These are phyloP conservation scores for Gopherus evgoodei DNA, from an alignment of 2,113 vertebrate genomes.

Conservation along the genomic window DNA sequence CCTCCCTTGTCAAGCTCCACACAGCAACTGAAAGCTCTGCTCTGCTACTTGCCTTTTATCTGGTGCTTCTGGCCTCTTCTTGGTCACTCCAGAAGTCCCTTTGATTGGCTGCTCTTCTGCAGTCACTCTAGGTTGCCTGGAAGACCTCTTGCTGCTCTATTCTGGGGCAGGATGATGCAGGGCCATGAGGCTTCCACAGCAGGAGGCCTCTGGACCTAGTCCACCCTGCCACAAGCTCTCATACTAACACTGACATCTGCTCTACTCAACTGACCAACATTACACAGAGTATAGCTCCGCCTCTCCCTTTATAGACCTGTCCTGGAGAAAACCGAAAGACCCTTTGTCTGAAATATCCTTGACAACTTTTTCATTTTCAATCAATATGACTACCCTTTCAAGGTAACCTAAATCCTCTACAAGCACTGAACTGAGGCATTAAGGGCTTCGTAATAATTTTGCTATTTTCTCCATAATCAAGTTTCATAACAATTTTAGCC, in stretches of 20 bases:
- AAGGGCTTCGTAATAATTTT: neutral
- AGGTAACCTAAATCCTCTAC: neutral
- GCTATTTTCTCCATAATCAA: conserved; percentile 14
- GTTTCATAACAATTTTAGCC: neutral
- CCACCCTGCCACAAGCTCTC: no score
- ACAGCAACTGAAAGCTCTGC: no score
- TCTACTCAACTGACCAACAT: neutral
- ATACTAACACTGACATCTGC: neutral
- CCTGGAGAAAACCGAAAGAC: neutral
- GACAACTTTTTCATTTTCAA: neutral
- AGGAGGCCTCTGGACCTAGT: no score
- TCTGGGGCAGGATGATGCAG: no score
- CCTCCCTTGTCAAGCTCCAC: no score
- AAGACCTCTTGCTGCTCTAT: no score
- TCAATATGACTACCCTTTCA: neutral
- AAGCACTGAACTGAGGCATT: neutral
- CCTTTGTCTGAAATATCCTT: neutral
- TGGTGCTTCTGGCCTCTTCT: no score
- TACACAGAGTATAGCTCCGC: neutral
- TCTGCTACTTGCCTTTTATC: no score
- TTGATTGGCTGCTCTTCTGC: no score
- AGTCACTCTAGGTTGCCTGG: no score
- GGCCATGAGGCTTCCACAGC: no score
- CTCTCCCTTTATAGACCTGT: neutral
- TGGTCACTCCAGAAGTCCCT: no score